Evolutionary conservation across 2,113 vertebrate species (phyloP), one percentile per base, ranked within the genome.

Genomic region (Dipodomys spectabilis): DNA sequence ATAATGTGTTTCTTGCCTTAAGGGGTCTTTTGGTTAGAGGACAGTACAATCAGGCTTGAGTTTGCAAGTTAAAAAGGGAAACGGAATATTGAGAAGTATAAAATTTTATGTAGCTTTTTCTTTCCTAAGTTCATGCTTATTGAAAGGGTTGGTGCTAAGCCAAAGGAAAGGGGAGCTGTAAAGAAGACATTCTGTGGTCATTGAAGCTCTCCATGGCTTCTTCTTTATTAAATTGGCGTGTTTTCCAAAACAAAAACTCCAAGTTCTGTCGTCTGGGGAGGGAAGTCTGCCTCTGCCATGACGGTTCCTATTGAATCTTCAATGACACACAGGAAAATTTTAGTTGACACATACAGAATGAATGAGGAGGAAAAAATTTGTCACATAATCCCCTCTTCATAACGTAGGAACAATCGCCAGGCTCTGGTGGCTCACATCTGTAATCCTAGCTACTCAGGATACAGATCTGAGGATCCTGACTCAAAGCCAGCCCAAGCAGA

Each of bases 51-150:
- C n/a, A 77, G 68, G n/a, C 89, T 96, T 91, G 68, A 49, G 81
- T 91, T 80, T 92, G 67, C 80, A 83, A 67, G 93, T 95, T 96
- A 90, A 95, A 96, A 96, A 92, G 75, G 57, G 92, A 96, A 96
- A 90, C 19, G 18, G 84, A 91, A 92, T 87, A 82, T 39, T 39
- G 35, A 88, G 45, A 73, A 91, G 57, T 65, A 83, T 79, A 67
- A 96, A 94, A 86, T 86, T 79, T 94, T 73, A 82, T 92, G 74
- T 73, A 45, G 82, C 49, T 82, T 92, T 94, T 86, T 69, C 93
- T 87, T 94, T 89, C 69, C n/a, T 35, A 77, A 82, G 78, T 65
- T 92, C 83, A 72, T 87, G 74, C 86, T 94, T 96, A 79, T 80
- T 95, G 82, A 91, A 95, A 92, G 71, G 94, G 69, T 45, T 72